A percentile compares a stretch with the other conserved stretches of the same genome.
Conservation (phyloP, 1,140 invertebrate species). For the Eriosoma lanigerum region DNA sequence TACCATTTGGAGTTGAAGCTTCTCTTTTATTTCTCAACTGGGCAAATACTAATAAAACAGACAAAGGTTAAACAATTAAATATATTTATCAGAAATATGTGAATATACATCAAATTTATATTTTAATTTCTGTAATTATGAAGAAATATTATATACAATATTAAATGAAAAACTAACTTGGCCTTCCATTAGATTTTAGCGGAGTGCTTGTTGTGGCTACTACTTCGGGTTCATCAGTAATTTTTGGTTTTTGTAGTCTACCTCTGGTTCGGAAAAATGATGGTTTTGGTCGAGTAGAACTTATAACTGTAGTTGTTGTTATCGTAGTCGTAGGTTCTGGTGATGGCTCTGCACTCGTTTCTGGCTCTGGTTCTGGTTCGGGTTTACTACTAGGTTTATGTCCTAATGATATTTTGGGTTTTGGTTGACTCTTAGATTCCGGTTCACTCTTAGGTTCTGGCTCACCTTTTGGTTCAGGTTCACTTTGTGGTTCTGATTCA, state of each 20-base stretch:
- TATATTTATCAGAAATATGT: no score
- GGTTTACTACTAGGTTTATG: slow-evolving; percentile 52
- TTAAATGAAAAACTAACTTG: not conserved
- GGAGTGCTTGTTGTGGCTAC: not conserved
- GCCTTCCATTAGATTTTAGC: slow-evolving; percentile 7
- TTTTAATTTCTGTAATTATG: no score
- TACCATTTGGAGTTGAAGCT: slow-evolving; percentile 59
- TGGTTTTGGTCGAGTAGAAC: slow-evolving; percentile 41
- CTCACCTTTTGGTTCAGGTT: slow-evolving; percentile 58
- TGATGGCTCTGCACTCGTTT: slow-evolving; percentile 59
- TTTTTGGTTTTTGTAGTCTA: slow-evolving; percentile 14
- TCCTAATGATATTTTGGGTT: slow-evolving; percentile 55
- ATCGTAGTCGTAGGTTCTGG: slow-evolving; percentile 57
- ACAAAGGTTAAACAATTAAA: no score
- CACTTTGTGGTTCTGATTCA: slow-evolving; percentile 59
- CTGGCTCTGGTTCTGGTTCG: slow-evolving; percentile 58
- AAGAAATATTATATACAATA: not conserved
- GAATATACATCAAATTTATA: no score
- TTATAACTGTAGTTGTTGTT: slow-evolving; percentile 22
- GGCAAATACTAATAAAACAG: slow-evolving; percentile 24
- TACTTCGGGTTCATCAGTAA: slow-evolving; percentile 1
- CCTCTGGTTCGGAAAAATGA: slow-evolving; percentile 44
- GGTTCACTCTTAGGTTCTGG: slow-evolving; percentile 60
- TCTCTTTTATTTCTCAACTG: slow-evolving; percentile 53
- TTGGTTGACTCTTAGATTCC: slow-evolving; percentile 58